A percentile compares a stretch with the other conserved stretches of the same genome.
phyloP scores from a whole-genome alignment of 2,888 invertebrate species.

The Lutraria lutraria region DNA sequence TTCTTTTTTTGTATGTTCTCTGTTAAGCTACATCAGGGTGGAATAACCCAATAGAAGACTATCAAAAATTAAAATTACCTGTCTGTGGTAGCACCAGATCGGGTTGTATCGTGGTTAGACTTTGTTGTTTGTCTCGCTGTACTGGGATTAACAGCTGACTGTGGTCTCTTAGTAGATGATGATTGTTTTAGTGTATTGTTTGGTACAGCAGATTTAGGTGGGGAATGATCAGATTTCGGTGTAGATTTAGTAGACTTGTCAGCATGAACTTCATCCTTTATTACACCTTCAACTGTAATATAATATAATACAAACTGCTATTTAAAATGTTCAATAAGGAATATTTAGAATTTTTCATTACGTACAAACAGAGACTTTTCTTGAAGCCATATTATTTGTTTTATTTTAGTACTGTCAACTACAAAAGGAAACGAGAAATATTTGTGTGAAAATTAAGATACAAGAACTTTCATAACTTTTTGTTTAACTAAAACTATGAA shows the following conservation, averaged over 20 bases:
- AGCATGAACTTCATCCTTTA: neutral
- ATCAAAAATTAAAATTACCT: conserved; percentile 39
- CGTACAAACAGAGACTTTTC: too few species aligned
- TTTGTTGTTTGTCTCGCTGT: neutral
- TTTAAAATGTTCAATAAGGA: too few species aligned
- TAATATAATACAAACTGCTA: neutral
- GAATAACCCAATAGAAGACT: too few species aligned
- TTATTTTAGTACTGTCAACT: too few species aligned
- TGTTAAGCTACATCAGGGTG: too few species aligned
- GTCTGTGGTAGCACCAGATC: conserved; percentile 43
- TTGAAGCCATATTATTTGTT: too few species aligned
- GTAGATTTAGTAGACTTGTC: neutral
- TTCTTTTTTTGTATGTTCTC: too few species aligned
- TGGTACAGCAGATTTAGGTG: conserved; percentile 30
- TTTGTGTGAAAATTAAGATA: too few species aligned
- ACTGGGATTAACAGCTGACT: conserved; percentile 18
- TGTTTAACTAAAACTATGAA: too few species aligned
- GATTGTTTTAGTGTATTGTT: neutral
- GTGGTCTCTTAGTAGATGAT: neutral
- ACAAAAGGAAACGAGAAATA: too few species aligned
- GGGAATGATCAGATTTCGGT: neutral
- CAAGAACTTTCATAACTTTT: too few species aligned
- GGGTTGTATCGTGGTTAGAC: conserved; percentile 30
- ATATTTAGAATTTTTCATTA: too few species aligned
- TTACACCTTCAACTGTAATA: neutral